Percentiles rank a stretch among this genome's conserved stretches.
phyloP scores from a whole-genome alignment of 2,797 vertebrate genomes.

The Loris lydekkerianus region DNA sequence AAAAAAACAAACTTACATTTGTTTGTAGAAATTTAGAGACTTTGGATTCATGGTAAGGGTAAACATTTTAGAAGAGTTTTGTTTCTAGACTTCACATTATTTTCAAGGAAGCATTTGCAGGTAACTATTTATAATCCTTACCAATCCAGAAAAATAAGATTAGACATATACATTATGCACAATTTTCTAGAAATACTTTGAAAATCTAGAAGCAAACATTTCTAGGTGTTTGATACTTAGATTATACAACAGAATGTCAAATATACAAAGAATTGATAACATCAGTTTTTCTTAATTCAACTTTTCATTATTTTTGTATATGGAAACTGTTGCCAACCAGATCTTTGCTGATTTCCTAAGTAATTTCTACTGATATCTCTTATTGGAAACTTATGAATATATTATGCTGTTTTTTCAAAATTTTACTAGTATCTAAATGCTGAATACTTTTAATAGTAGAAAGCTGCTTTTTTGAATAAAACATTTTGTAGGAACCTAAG shows the following conservation, averaged over 20 bases:
- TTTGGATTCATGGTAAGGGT: conserved; percentile 1
- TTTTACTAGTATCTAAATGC: neutral
- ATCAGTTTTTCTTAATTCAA: conserved; percentile 23
- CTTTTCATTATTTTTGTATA: conserved; percentile 43
- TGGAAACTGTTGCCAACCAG: neutral
- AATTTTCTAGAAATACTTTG: conserved; percentile 48
- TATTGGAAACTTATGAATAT: conserved; percentile 26
- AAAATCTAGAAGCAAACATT: neutral
- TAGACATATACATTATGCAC: neutral
- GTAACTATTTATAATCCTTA: neutral
- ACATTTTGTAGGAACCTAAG: neutral
- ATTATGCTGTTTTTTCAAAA: neutral
- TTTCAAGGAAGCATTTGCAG: conserved; percentile 35
- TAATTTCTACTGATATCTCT: conserved; percentile 11
- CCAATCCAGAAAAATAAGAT: conserved; percentile 4
- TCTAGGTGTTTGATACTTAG: conserved; percentile 8
- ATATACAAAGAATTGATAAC: neutral
- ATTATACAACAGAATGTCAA: conserved; percentile 20
- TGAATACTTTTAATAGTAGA: conserved; percentile 46
- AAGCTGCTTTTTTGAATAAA: neutral
- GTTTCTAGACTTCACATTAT: conserved; percentile 25
- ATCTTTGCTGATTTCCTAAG: conserved; percentile 46
- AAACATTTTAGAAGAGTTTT: neutral
- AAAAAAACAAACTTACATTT: conserved; percentile 30
- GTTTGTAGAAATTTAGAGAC: conserved; percentile 50